A percentile compares a stretch with the other conserved stretches of the same genome.
phyloP scores from a whole-genome alignment of 2,113 vertebrate species.

The Circaetus gallicus region DNA sequence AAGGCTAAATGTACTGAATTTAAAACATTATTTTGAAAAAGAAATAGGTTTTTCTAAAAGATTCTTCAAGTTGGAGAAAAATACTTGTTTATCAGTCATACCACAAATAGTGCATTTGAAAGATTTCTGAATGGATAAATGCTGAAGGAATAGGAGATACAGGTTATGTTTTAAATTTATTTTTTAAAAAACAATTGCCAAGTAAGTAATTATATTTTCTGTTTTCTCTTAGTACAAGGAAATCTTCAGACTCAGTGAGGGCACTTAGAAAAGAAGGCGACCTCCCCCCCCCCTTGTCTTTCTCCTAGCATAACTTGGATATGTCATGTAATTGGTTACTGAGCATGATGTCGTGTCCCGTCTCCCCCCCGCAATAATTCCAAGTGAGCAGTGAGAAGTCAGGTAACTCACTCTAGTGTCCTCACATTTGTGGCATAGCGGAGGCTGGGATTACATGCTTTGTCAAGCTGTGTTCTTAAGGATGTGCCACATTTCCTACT shows the following conservation, averaged over 20 bases:
- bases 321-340: neutral
- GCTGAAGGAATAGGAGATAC: neutral
- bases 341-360: neutral
- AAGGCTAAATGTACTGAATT: neutral
- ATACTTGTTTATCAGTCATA: neutral
- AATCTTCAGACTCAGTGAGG: neutral
- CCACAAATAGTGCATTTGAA: neutral
- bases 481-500: neutral
- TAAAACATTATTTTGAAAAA: neutral
- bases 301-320: neutral
- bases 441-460: neutral
- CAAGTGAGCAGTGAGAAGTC: neutral
- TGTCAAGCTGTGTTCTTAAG: conserved; percentile 1
- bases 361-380: neutral
- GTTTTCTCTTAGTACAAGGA: conserved; percentile 3
- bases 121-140: neutral
- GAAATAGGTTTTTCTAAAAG: neutral
- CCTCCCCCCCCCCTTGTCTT: neutral
- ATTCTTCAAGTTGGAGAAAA: neutral
- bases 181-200: neutral
- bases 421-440: neutral
- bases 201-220: neutral
- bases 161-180: neutral
- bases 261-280: neutral
- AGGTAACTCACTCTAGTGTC: neutral